A percentile compares a stretch with the other conserved stretches of the same genome.
These are phyloP conservation scores for Neodiprion pinetum DNA, from an alignment of 1,140 invertebrate genomes.

Conservation along the genomic window DNA sequence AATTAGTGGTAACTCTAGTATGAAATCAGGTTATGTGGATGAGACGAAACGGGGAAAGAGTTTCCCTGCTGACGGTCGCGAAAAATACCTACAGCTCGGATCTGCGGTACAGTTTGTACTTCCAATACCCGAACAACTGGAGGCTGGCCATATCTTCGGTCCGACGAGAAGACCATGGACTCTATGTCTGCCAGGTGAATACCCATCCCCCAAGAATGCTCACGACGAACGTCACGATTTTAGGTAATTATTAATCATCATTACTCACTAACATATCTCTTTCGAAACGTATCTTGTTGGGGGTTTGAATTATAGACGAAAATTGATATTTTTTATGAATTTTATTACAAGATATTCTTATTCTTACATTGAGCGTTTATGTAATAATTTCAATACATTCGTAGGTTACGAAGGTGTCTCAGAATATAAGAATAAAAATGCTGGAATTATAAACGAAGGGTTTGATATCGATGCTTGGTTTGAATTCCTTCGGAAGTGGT, in stretches of 20 bases:
- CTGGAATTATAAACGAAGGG: no score
- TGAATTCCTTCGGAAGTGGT: no score
- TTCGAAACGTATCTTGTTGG: no score
- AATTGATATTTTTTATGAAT: no score
- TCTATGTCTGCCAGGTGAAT: constrained; percentile 86
- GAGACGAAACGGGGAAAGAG: constrained; percentile 56
- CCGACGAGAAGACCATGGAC: constrained; percentile 73
- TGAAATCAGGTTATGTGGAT: constrained; percentile 66
- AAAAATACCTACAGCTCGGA: constrained; percentile 64
- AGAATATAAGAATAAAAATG: no score
- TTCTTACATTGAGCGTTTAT: no score
- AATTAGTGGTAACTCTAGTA: not conserved
- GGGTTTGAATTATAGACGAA: no score
- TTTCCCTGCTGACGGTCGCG: constrained; percentile 65
- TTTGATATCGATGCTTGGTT: no score
- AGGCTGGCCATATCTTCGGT: constrained; percentile 77
- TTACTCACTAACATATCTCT: no score
- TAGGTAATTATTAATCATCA: constrained; percentile 43
- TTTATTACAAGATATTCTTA: no score
- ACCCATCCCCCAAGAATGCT: constrained; percentile 76
- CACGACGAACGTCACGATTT: constrained; percentile 54
- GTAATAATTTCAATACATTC: no score
- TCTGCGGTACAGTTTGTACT: constrained; percentile 58
- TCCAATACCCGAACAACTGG: constrained; percentile 81
- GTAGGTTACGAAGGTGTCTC: no score